phyloP scores from a whole-genome alignment of 2,797 vertebrate genomes.

The Sternotherus odoratus region DNA sequence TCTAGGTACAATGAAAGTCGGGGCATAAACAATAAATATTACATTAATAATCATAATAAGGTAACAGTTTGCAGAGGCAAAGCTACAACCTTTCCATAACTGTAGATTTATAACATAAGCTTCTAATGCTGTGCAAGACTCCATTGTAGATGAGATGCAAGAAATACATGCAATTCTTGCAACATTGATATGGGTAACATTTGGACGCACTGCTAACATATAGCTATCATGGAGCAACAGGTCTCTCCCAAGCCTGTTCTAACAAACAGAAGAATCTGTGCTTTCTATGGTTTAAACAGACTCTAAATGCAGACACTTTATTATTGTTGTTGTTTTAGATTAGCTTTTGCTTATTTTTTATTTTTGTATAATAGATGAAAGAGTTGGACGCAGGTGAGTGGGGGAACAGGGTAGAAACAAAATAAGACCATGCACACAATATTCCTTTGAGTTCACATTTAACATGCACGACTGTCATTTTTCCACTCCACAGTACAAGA shows the following conservation, averaged over 20 bases:
- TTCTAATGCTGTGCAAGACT: slow-evolving; percentile 72
- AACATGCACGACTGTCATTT: slow-evolving; percentile 1
- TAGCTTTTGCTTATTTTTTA: not conserved
- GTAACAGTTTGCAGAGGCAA: slow-evolving; percentile 62
- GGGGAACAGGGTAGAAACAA: slow-evolving; percentile 6
- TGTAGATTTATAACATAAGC: slow-evolving; percentile 70
- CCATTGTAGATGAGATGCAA: slow-evolving; percentile 48
- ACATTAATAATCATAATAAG: slow-evolving; percentile 30
- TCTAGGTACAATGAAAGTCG: not conserved
- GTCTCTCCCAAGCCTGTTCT: slow-evolving; percentile 48
- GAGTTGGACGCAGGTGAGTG: not conserved
- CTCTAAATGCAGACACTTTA: slow-evolving; percentile 28
- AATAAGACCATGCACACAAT: slow-evolving; percentile 61
- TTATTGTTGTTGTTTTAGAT: slow-evolving; percentile 47
- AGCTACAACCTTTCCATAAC: slow-evolving; percentile 51
- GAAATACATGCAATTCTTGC: slow-evolving; percentile 58
- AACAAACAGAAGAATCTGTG: slow-evolving; percentile 55
- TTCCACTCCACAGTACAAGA: slow-evolving; percentile 2
- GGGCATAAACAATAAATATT: slow-evolving; percentile 44
- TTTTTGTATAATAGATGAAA: slow-evolving; percentile 27
- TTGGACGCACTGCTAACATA: slow-evolving; percentile 69
- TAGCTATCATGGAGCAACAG: slow-evolving; percentile 44
- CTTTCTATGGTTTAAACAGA: slow-evolving; percentile 42
- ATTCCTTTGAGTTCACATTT: slow-evolving; percentile 33
- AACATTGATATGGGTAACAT: slow-evolving; percentile 70